These are phyloP conservation scores for Picus viridis DNA, from an alignment of 2,797 vertebrate species.

Conservation along the genomic window DNA sequence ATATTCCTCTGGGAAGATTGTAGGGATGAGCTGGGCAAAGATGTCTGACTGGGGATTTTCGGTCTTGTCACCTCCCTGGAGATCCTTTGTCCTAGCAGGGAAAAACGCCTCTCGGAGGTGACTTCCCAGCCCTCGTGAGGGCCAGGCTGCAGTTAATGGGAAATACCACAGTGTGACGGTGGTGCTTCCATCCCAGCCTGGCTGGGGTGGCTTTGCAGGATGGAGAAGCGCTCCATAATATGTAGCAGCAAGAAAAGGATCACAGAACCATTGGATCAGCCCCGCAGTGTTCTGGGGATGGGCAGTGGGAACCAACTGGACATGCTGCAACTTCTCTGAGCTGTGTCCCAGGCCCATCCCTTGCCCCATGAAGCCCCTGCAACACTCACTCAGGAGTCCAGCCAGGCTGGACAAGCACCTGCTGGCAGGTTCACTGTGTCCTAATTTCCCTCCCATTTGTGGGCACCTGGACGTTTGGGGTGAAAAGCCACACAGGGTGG, in stretches of 20 bases:
- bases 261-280: rapidly evolving
- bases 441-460: rapidly evolving
- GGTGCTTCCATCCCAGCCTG: neutral
- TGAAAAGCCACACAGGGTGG: rapidly evolving
- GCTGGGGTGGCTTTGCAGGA: neutral
- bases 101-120: rapidly evolving
- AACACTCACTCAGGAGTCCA: neutral
- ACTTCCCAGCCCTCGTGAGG: neutral
- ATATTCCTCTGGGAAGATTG: neutral
- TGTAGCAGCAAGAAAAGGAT: neutral
- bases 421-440: rapidly evolving
- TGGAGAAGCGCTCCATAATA: neutral
- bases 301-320: rapidly evolving
- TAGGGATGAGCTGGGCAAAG: neutral
- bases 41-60: neutral
- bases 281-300: rapidly evolving
- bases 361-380: rapidly evolving
- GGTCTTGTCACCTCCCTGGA: neutral
- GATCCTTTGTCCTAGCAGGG: neutral
- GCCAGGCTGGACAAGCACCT: neutral
- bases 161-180: rapidly evolving
- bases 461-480: neutral
- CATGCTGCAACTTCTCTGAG: neutral
- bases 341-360: neutral
- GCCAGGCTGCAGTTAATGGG: neutral